Evolutionary conservation across 2,888 invertebrate genomes (phyloP).

Genomic region (Beris morrisii): DNA sequence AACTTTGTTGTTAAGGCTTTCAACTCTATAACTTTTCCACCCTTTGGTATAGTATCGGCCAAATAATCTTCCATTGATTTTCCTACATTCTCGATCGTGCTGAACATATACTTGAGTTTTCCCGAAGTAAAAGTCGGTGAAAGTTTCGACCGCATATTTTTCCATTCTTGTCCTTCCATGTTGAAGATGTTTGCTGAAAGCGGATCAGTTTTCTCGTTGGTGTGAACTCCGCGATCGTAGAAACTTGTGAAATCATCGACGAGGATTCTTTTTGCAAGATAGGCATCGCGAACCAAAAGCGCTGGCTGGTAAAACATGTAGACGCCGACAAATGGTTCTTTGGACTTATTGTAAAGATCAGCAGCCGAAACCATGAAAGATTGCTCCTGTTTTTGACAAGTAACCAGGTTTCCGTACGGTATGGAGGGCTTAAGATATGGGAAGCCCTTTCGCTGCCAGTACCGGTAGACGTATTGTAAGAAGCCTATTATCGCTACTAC

Average conservation of each 20-base stretch:
- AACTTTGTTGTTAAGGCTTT: conserved; percentile 45
- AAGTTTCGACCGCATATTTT: conserved; percentile 63
- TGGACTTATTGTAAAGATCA: conserved; percentile 60
- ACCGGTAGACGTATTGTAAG: conserved; percentile 44
- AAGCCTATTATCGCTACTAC: background rate
- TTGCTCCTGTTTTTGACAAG: conserved; percentile 59
- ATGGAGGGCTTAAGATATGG: conserved; percentile 61
- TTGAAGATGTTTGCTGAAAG: conserved; percentile 65
- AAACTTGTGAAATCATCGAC: conserved; percentile 67
- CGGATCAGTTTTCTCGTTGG: conserved; percentile 65
- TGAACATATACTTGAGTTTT: conserved; percentile 68
- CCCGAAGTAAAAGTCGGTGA: conserved; percentile 69
- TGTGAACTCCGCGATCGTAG: conserved; percentile 66
- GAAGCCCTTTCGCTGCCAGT: conserved; percentile 65
- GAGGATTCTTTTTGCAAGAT: conserved; percentile 64
- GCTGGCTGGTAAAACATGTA: conserved; percentile 65
- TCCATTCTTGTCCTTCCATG: conserved; percentile 64
- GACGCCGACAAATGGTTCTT: conserved; percentile 59
- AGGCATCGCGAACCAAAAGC: conserved; percentile 65
- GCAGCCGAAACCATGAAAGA: conserved; percentile 65
- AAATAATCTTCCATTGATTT: conserved; percentile 58
- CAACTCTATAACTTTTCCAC: conserved; percentile 57
- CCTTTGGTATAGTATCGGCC: conserved; percentile 46
- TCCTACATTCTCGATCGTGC: conserved; percentile 62
- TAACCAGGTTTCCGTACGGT: conserved; percentile 65